Evolutionary conservation across 2,797 vertebrate species (phyloP).

Genomic region (Phrynocephalus vlangalii): DNA sequence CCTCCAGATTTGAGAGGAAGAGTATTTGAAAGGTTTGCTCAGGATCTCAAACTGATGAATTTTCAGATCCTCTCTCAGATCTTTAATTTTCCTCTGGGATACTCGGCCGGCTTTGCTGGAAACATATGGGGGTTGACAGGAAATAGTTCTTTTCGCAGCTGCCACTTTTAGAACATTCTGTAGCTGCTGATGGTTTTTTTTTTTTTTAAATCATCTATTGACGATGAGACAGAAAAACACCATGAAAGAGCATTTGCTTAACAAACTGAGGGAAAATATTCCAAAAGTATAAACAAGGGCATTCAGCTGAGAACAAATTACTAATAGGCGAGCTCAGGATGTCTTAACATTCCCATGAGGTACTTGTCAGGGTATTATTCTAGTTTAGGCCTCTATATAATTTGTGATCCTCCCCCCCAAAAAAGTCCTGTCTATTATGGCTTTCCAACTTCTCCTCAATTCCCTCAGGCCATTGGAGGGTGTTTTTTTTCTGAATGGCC

Average conservation of each 20-base stretch:
- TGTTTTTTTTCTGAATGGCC: neutral
- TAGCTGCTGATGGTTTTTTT: neutral
- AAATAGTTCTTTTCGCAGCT: conserved; percentile 41
- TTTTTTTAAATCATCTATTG: conserved; percentile 8
- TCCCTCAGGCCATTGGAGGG: neutral
- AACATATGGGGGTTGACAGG: conserved; percentile 53
- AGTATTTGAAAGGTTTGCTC: neutral
- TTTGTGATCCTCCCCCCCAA: neutral
- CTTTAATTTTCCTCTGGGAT: conserved; percentile 62
- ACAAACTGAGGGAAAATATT: conserved; percentile 45
- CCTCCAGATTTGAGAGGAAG: conserved; percentile 19
- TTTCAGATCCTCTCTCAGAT: conserved; percentile 53
- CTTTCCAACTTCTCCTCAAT: neutral
- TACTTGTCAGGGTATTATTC: neutral
- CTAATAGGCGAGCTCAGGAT: rapidly evolving
- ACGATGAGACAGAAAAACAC: conserved; percentile 38
- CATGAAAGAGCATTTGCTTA: conserved; percentile 42
- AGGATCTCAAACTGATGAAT: conserved; percentile 37
- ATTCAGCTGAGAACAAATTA: rapidly evolving
- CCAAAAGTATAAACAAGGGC: neutral
- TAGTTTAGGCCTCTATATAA: neutral
- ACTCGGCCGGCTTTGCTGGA: neutral
- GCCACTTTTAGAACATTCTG: conserved; percentile 28
- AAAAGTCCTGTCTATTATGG: neutral
- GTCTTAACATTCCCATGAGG: neutral